Evolutionary conservation across 1,140 invertebrate genomes (phyloP).

Genomic region (Aporrectodea caliginosa): DNA sequence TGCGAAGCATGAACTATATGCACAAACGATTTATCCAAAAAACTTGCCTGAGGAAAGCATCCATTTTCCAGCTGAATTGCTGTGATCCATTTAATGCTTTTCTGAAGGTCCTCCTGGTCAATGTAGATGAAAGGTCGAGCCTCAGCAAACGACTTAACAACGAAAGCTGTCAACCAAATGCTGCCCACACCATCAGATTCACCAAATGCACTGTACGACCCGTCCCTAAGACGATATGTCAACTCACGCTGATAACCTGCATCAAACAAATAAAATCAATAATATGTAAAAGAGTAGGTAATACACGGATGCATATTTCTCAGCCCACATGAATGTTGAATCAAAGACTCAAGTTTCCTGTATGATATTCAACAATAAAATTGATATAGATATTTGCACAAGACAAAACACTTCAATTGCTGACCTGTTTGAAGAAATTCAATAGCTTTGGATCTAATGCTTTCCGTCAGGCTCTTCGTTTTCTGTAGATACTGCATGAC

Average conservation of each 20-base stretch:
- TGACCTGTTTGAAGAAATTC: slow-evolving; percentile 4
- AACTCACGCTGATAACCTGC: slow-evolving; percentile 88
- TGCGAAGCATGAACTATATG: not conserved
- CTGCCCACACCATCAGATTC: slow-evolving; percentile 74
- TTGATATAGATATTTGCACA: not conserved
- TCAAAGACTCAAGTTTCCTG: too few relatives aligned
- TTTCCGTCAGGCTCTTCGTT: slow-evolving; percentile 6
- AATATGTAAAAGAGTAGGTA: too few relatives aligned
- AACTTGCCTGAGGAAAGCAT: slow-evolving; percentile 64
- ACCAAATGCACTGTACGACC: slow-evolving; percentile 93
- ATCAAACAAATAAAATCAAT: not conserved
- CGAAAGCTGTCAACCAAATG: slow-evolving; percentile 96
- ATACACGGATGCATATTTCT: too few relatives aligned
- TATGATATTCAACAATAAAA: not conserved
- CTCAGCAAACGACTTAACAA: slow-evolving; percentile 80
- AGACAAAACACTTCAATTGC: not conserved
- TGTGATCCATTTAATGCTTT: slow-evolving; percentile 75
- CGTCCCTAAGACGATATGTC: slow-evolving; percentile 81
- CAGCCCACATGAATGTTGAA: too few relatives aligned
- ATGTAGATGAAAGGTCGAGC: slow-evolving; percentile 75
- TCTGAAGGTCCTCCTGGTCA: slow-evolving; percentile 66
- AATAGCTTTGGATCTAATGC: not conserved
- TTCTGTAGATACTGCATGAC: slow-evolving; percentile 71
- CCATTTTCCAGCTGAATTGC: slow-evolving; percentile 73
- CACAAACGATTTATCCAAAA: not conserved